A percentile compares a stretch with the other conserved stretches of the same genome.
Evolutionary conservation across 2,113 vertebrate genomes (phyloP).

Genomic region (Pelvicachromis taeniatus): DNA sequence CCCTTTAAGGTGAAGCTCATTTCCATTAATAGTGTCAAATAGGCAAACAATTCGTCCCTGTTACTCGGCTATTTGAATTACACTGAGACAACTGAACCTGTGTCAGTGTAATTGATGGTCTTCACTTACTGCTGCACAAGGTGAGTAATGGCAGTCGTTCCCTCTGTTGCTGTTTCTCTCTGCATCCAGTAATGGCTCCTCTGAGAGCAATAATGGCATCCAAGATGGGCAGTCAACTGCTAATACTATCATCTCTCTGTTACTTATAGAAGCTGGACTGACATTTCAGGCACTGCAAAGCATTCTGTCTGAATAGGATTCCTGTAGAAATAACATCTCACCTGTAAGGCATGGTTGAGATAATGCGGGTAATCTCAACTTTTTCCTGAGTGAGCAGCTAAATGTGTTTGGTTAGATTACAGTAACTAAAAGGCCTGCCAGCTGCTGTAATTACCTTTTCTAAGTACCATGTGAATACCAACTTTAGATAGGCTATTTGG

Average conservation of each 20-base stretch:
- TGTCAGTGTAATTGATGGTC: slow-evolving; percentile 47
- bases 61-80: slow-evolving; percentile 12
- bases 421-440: neutral
- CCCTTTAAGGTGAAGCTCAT: slow-evolving; percentile 22
- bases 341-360: neutral
- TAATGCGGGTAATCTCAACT: neutral
- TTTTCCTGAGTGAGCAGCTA: neutral
- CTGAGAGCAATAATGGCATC: slow-evolving; percentile 55
- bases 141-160: slow-evolving; percentile 54
- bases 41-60: slow-evolving; percentile 4
- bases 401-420: neutral
- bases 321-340: neutral
- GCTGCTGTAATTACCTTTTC: neutral
- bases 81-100: slow-evolving; percentile 4
- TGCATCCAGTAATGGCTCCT: slow-evolving; percentile 48
- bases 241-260: slow-evolving; percentile 44
- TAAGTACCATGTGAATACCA: neutral
- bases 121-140: slow-evolving; percentile 44
- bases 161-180: slow-evolving; percentile 12
- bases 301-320: neutral
- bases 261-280: slow-evolving; percentile 39
- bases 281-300: neutral
- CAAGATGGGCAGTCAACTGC: slow-evolving; percentile 12
- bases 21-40: slow-evolving; percentile 21
- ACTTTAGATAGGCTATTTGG: neutral